These are phyloP conservation scores for Dryococelus australis DNA, from an alignment of 2,888 invertebrate genomes.

Conservation along the genomic window DNA sequence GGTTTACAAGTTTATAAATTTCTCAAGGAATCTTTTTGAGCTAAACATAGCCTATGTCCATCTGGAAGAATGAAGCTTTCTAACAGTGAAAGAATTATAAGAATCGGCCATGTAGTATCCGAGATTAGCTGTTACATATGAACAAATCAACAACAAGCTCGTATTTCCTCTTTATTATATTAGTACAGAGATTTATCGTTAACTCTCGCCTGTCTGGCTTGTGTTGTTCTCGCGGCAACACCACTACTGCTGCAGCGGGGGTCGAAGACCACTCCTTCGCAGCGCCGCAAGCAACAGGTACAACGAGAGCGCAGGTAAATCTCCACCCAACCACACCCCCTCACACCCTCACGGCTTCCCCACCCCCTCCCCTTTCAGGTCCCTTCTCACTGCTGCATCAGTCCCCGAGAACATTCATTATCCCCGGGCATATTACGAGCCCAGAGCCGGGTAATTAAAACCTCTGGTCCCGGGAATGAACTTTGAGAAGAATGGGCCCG, in stretches of 20 bases:
- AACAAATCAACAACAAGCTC: no score
- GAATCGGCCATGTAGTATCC: no score
- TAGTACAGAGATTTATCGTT: no score
- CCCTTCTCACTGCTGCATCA: background rate
- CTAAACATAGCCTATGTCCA: no score
- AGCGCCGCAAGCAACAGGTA: background rate
- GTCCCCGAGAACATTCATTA: background rate
- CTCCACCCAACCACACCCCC: background rate
- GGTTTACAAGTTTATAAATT: no score
- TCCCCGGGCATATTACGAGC: background rate
- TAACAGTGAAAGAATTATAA: no score
- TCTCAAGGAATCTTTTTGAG: no score
- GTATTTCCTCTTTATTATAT: no score
- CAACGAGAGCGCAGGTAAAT: background rate
- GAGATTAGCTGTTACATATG: no score
- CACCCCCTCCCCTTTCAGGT: background rate
- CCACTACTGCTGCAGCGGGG: background rate
- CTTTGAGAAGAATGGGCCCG: conserved; percentile 16
- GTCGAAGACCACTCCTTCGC: background rate
- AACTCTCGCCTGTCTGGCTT: no score
- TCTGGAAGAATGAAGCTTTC: no score
- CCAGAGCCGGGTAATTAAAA: conserved; percentile 16
- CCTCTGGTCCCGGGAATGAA: background rate
- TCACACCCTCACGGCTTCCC: background rate
- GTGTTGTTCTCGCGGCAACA: no score